These are phyloP conservation scores for Callionymus lyra DNA, from an alignment of 2,113 vertebrate species.

Conservation along the genomic window DNA sequence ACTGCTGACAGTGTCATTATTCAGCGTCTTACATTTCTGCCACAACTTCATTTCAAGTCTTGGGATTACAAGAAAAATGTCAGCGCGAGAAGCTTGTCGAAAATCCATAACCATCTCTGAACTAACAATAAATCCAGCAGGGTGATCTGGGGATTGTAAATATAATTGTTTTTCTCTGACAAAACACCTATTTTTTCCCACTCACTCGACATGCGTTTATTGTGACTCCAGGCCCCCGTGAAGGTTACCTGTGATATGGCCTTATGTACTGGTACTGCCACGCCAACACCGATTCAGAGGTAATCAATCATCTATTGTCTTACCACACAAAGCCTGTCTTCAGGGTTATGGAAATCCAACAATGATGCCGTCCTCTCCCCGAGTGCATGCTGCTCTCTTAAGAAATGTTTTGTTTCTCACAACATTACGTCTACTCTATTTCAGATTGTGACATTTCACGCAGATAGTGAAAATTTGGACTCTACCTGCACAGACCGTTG, in stretches of 20 bases:
- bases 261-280: constrained; percentile 38
- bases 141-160: too few relatives aligned
- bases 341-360: constrained; percentile 56
- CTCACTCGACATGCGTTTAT: constrained; percentile 54
- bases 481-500: too few relatives aligned
- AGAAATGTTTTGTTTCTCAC: constrained; percentile 22
- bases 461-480: too few relatives aligned
- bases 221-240: constrained; percentile 41
- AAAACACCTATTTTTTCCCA: constrained; percentile 54
- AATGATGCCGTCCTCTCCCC: constrained; percentile 40
- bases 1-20: too few relatives aligned
- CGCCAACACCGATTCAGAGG: constrained; percentile 56
- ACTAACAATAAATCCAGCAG: constrained; percentile 15
- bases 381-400: constrained; percentile 26
- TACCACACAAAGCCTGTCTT: constrained; percentile 59
- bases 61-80: not conserved
- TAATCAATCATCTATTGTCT: constrained; percentile 71
- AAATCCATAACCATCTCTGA: constrained; percentile 7
- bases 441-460: constrained; percentile 2
- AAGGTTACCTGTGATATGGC: constrained; percentile 53
- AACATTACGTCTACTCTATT: constrained; percentile 6
- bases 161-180: constrained; percentile 28
- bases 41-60: too few relatives aligned
- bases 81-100: not conserved
- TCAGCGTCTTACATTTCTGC: too few relatives aligned